Evolutionary conservation across 53 echinoderm and acorn worm genomes (phyloP).

Genomic region (Echinarachnius parma): DNA sequence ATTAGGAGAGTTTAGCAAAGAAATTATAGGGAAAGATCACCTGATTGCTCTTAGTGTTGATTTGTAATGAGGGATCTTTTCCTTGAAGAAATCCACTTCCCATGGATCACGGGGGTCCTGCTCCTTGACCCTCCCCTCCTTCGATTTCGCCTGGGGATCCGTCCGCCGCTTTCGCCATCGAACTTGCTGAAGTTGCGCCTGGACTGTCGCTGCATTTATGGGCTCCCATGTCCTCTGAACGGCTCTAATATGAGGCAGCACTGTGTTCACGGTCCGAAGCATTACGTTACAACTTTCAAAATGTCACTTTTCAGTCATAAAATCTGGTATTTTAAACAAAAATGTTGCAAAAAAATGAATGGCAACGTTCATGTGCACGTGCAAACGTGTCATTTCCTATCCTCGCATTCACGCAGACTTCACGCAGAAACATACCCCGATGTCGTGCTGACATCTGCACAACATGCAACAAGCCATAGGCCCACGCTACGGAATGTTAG

Average conservation of each 20-base stretch:
- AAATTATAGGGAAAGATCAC: conserved; percentile 34
- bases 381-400: too few relatives aligned
- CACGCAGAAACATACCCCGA: too few relatives aligned
- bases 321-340: too few relatives aligned
- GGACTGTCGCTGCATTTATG: conserved; percentile 2
- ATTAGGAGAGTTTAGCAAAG: background rate
- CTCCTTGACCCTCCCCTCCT: conserved; percentile 58
- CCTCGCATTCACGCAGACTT: too few relatives aligned
- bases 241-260: background rate
- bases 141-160: conserved; percentile 74
- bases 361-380: too few relatives aligned
- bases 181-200: conserved; percentile 47
- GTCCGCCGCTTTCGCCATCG: conserved; percentile 81
- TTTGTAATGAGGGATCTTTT: conserved; percentile 61
- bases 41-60: conserved; percentile 57
- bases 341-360: too few relatives aligned
- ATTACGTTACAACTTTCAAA: too few relatives aligned
- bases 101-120: conserved; percentile 83
- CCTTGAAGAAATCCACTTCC: conserved; percentile 59
- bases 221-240: conserved; percentile 21
- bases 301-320: too few relatives aligned
- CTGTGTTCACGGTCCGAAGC: conserved; percentile 4
- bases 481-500: too few relatives aligned
- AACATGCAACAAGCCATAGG: too few relatives aligned
- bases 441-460: too few relatives aligned